Percentiles rank a stretch among this genome's conserved stretches.
Conservation (phyloP, 2,797 vertebrate species). For the Bovichtus diacanthus region DNA sequence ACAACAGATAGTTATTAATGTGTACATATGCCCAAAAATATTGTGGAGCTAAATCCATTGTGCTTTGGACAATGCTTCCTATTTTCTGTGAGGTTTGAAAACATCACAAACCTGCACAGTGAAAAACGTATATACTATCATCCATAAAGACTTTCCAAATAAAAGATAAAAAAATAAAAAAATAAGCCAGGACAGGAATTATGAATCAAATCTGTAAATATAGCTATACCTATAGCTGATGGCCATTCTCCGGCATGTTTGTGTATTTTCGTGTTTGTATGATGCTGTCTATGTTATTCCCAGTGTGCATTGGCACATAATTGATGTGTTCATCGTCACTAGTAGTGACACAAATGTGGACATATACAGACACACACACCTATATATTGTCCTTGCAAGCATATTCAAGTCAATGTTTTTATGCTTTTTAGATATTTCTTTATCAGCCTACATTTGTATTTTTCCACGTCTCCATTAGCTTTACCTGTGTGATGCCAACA, state of each 20-base stretch:
- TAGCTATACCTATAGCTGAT: no score
- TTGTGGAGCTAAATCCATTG: background rate
- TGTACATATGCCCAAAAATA: background rate
- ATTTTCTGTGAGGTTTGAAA: constrained; percentile 14
- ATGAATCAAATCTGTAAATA: no score
- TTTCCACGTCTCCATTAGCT: constrained; percentile 16
- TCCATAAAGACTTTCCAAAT: background rate
- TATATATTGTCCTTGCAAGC: background rate
- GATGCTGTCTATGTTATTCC: constrained; percentile 39
- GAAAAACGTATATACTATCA: background rate
- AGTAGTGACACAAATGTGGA: constrained; percentile 31
- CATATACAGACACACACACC: constrained; percentile 1
- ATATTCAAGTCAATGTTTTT: constrained; percentile 1
- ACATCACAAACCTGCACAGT: background rate
- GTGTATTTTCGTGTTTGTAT: constrained; percentile 12
- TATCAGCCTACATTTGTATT: background rate
- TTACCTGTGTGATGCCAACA: constrained; percentile 20
- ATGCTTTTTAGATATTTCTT: background rate
- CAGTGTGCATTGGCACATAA: constrained; percentile 49
- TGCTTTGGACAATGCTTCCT: background rate
- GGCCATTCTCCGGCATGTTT: background rate
- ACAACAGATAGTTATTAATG: background rate
- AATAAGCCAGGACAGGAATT: background rate
- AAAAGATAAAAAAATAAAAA: background rate
- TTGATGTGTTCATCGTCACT: constrained; percentile 50